Percentiles rank a stretch among this genome's conserved stretches.
Conservation (phyloP, 2,888 invertebrate species). For the Acanthacorydalis orientalis region DNA sequence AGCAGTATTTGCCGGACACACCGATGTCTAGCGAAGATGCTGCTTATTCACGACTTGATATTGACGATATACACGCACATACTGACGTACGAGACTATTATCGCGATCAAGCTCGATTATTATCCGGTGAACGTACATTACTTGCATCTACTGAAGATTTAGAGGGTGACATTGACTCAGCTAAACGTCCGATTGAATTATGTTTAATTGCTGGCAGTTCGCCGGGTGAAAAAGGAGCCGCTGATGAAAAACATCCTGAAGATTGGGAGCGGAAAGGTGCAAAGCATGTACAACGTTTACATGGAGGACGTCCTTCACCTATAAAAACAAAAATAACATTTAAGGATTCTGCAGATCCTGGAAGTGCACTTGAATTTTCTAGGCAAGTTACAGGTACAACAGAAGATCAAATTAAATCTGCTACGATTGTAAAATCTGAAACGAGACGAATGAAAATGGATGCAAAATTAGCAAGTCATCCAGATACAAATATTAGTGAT, state of each 20-base stretch:
- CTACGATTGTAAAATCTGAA: slow-evolving; percentile 11
- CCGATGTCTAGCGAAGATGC: slow-evolving; percentile 23
- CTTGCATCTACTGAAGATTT: slow-evolving; percentile 28
- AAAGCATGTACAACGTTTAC: slow-evolving; percentile 23
- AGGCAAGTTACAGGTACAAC: slow-evolving; percentile 10
- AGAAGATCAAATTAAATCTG: slow-evolving; percentile 5
- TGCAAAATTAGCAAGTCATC: slow-evolving; percentile 7
- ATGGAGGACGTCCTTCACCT: slow-evolving; percentile 25
- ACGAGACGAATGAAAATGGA: slow-evolving; percentile 9
- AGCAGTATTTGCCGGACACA: slow-evolving; percentile 29
- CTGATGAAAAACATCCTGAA: slow-evolving; percentile 26
- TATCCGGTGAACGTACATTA: slow-evolving; percentile 22
- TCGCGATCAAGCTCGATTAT: slow-evolving; percentile 21
- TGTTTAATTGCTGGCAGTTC: slow-evolving; percentile 16
- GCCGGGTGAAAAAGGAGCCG: slow-evolving; percentile 28
- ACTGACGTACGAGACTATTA: slow-evolving; percentile 23
- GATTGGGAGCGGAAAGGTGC: slow-evolving; percentile 26
- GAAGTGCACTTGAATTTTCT: slow-evolving; percentile 9
- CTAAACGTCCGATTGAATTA: slow-evolving; percentile 20
- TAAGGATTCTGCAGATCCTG: slow-evolving; percentile 8
- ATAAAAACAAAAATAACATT: slow-evolving; percentile 13
- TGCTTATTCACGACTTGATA: slow-evolving; percentile 11
- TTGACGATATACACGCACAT: slow-evolving; percentile 22
- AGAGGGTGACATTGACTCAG: slow-evolving; percentile 23
- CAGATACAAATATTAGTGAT: slow-evolving; percentile 21